A percentile compares a stretch with the other conserved stretches of the same genome.
phyloP scores from a whole-genome alignment of 2,888 invertebrate genomes.

The Siphlonurus alternatus region DNA sequence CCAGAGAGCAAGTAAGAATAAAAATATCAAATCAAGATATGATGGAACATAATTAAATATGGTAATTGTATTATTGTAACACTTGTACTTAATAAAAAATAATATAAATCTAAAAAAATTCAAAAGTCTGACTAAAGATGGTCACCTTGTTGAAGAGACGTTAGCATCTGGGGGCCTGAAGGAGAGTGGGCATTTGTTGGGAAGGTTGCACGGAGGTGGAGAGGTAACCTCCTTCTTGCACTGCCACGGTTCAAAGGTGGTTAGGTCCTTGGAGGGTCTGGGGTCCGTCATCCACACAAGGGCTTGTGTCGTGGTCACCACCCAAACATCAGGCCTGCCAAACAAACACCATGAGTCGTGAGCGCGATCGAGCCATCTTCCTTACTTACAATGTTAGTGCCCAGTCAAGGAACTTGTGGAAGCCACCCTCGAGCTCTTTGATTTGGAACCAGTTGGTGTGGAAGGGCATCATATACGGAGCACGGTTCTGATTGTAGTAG shows the following conservation, averaged over 20 bases:
- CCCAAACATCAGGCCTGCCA: conserved; percentile 67
- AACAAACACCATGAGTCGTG: conserved; percentile 11
- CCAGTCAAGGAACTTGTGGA: conserved; percentile 77
- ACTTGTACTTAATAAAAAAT: too few species aligned
- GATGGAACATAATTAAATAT: too few species aligned
- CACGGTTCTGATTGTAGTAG: conserved; percentile 70
- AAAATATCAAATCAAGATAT: neutral
- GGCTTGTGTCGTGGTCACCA: conserved; percentile 75
- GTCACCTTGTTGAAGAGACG: conserved; percentile 54
- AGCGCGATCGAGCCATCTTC: too few species aligned
- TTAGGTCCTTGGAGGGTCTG: conserved; percentile 45
- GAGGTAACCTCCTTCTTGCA: conserved; percentile 56
- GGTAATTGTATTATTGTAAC: too few species aligned
- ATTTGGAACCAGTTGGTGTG: conserved; percentile 95
- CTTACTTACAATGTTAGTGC: conserved; percentile 51
- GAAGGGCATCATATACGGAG: conserved; percentile 90
- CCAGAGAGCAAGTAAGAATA: conserved; percentile 6
- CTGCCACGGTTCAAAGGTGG: conserved; percentile 63
- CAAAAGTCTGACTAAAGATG: too few species aligned
- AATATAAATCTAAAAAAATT: too few species aligned
- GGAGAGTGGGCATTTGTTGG: conserved; percentile 68
- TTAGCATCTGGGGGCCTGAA: conserved; percentile 62
- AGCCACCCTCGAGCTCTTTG: conserved; percentile 60
- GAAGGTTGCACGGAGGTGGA: conserved; percentile 54
- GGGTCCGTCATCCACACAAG: conserved; percentile 83